Evolutionary conservation across 2,113 vertebrate genomes (phyloP).

Genomic region (Sapajus apella): DNA sequence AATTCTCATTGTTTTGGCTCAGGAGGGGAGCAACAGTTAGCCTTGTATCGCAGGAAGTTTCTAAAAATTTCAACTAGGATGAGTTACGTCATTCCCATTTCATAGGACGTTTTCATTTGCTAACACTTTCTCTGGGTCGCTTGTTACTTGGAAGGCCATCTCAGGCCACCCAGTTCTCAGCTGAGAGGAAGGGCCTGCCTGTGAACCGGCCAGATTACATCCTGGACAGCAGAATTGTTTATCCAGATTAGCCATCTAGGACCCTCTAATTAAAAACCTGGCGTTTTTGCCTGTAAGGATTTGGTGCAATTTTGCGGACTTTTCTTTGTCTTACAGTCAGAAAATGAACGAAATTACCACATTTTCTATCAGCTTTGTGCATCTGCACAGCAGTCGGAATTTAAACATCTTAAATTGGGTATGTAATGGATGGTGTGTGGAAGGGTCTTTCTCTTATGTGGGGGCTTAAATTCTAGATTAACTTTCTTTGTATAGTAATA

Average conservation of each 20-base stretch:
- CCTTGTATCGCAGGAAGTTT: not conserved
- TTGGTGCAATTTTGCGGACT: not conserved
- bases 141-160: not conserved
- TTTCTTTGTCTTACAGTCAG: slow-evolving; percentile 87
- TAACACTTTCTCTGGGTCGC: not conserved
- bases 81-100: not conserved
- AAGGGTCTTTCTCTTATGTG: not conserved
- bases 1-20: not conserved
- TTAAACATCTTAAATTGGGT: slow-evolving; percentile 92
- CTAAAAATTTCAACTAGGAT: not conserved
- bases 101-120: not conserved
- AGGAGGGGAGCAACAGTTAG: not conserved
- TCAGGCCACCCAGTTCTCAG: not conserved
- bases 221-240: not conserved
- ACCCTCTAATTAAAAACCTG: not conserved
- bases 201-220: no score
- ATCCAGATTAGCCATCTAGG: not conserved
- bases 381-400: slow-evolving; percentile 90
- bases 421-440: slow-evolving; percentile 75
- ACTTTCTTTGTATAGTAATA: not conserved
- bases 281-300: not conserved
- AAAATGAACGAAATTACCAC: slow-evolving; percentile 98
- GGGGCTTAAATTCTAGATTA: not conserved
- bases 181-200: not conserved
- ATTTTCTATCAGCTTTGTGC: slow-evolving; percentile 98